Base-by-base conservation (phyloP, 1,140 invertebrate species). In the Diuraphis noxia region DNA sequence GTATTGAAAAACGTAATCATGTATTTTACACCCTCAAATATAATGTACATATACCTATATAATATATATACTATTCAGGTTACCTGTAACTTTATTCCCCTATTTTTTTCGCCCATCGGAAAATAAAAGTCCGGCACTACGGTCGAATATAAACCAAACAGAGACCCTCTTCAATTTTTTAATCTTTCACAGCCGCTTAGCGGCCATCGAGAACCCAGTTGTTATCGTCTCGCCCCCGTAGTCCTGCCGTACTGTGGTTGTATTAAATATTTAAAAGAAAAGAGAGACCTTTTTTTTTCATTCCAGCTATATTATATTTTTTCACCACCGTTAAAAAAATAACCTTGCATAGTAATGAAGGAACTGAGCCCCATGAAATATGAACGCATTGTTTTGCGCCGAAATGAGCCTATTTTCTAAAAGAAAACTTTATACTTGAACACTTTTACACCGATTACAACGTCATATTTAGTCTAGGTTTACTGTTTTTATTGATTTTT, bases 101-200 rank as follows among this genome's bases (percentile, higher is more conserved):
- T 8, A 30, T 38, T n/a, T 91, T 91, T 91, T 52, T 63, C 86
- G 43, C 23, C 41, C 88, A 79, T 90, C 34, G 72, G 10, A 52
- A 82, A 90, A 90, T 81, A 91, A 88, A 88, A 88, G 52, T 88
- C 72, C 41, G 77, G 43, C 25, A 38, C 89, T 81, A 40, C 36
- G 23, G 21, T 43, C 89, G 77, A 79, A 52, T 91, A 91, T 91
- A 91, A 82, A 91, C 89, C 89, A 91, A 91, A 91, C 77, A 91
- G 88, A 89, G 77, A 91, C 89, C 89, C 89, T 91, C 89, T 91
- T 91, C 89, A 91, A 91, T 91, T 91, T 91, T 91, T 91, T 91
- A 91, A 91, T 91, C 89, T 91, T 91, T 91, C 89, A 91, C 89
- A 91, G 89, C 89, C 89, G 89, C 89, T 91, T 91, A 91, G 89